Evolutionary conservation across 2,888 invertebrate species (phyloP).

Genomic region (Phlogophora meticulosa): DNA sequence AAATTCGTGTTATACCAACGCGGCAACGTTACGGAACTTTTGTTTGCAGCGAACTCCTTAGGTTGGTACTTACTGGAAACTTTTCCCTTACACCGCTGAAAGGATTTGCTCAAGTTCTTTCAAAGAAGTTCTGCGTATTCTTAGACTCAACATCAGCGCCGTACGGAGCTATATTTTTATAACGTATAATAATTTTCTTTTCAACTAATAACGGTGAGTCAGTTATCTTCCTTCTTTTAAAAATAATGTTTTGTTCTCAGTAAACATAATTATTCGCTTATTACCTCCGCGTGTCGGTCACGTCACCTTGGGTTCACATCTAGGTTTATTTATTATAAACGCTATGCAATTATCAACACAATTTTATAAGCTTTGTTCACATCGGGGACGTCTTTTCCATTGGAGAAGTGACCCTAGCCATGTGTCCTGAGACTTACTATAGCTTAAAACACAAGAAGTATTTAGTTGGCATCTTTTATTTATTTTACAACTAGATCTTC

Average conservation of each 20-base stretch:
- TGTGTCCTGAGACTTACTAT: background rate
- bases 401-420: background rate
- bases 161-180: background rate
- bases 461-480: background rate
- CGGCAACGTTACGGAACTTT: background rate
- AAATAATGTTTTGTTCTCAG: constrained; percentile 55
- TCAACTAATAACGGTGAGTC: constrained; percentile 19
- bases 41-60: background rate
- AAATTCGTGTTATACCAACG: background rate
- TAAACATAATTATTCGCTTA: constrained; percentile 61
- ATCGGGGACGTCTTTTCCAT: background rate
- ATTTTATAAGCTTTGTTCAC: background rate
- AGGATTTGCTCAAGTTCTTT: constrained; percentile 1
- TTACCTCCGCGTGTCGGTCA: constrained; percentile 48
- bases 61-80: background rate
- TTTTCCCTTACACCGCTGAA: constrained; percentile 1
- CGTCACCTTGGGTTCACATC: constrained; percentile 58
- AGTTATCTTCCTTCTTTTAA: constrained; percentile 49
- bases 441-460: background rate
- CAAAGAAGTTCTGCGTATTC: constrained; percentile 5
- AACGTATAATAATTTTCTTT: constrained; percentile 17
- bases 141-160: background rate
- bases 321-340: constrained; percentile 47
- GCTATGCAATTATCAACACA: constrained; percentile 10
- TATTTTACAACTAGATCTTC: too few relatives aligned